These are phyloP conservation scores for Agrilus planipennis DNA, from an alignment of 1,140 invertebrate genomes.

Conservation along the genomic window DNA sequence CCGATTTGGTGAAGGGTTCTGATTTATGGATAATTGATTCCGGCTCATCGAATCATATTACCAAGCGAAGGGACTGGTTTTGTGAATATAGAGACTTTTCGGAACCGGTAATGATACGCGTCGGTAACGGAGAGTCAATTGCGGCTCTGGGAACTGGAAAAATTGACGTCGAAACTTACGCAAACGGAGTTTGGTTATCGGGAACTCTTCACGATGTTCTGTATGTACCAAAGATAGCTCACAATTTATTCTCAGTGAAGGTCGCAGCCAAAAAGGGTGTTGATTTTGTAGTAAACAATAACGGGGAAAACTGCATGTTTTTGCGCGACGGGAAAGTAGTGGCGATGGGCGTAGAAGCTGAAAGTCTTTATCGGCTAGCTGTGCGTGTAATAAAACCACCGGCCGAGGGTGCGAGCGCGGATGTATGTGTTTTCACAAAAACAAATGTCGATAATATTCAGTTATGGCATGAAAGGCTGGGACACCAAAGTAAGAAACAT, in stretches of 20 bases:
- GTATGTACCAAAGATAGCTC: slow-evolving; percentile 30
- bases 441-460: slow-evolving; percentile 11
- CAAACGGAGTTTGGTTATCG: slow-evolving; percentile 16
- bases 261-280: slow-evolving; percentile 21
- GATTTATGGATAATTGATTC: slow-evolving; percentile 18
- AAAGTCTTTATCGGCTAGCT: slow-evolving; percentile 6
- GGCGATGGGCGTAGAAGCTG: slow-evolving; percentile 3
- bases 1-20: no score
- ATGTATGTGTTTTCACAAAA: background rate
- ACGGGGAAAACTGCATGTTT: slow-evolving; percentile 7
- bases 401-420: background rate
- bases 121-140: slow-evolving; percentile 17
- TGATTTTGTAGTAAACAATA: slow-evolving; percentile 13
- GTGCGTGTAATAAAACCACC: slow-evolving; percentile 8
- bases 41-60: slow-evolving; percentile 22
- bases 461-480: slow-evolving; percentile 31
- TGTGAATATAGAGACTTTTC: slow-evolving; percentile 13
- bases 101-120: slow-evolving; percentile 7
- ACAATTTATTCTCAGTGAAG: slow-evolving; percentile 31
- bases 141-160: slow-evolving; percentile 14
- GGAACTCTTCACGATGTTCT: slow-evolving; percentile 28
- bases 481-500: slow-evolving; percentile 32
- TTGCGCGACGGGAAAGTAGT: slow-evolving; percentile 4
- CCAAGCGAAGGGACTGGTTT: slow-evolving; percentile 12
- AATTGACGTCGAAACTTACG: slow-evolving; percentile 16